A percentile compares a stretch with the other conserved stretches of the same genome.
Evolutionary conservation across 2,113 vertebrate genomes (phyloP).

Genomic region (Actenoides lindsayi): DNA sequence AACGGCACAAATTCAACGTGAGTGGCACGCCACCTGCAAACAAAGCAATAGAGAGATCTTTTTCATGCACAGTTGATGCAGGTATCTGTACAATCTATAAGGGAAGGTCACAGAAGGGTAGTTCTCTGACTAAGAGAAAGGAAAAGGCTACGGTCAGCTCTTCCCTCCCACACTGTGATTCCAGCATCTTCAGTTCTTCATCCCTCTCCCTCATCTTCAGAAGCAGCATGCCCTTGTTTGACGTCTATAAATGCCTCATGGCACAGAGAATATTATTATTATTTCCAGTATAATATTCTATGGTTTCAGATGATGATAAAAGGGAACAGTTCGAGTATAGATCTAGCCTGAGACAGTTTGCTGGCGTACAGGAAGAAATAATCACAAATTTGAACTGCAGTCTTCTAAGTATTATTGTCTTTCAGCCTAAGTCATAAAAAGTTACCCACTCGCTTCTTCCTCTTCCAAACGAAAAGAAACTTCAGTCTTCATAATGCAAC

Average conservation of each 20-base stretch:
- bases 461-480: background rate
- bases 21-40: background rate
- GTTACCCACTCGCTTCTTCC: background rate
- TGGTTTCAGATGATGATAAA: background rate
- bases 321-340: background rate
- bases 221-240: background rate
- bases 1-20: background rate
- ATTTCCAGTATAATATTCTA: background rate
- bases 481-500: background rate
- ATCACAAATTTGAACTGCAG: background rate
- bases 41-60: background rate
- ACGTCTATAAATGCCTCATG: background rate
- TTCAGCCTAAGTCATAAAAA: background rate
- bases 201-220: background rate
- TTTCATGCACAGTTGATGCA: conserved; percentile 41
- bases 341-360: background rate
- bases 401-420: background rate
- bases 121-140: background rate
- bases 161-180: background rate
- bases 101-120: conserved; percentile 57
- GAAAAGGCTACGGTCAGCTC: conserved; percentile 60
- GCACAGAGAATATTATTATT: background rate
- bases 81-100: conserved; percentile 51
- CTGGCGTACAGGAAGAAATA: background rate
- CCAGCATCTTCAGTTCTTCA: background rate